Base-by-base conservation (phyloP, 2,888 invertebrate genomes). In the Meloe dianella region DNA sequence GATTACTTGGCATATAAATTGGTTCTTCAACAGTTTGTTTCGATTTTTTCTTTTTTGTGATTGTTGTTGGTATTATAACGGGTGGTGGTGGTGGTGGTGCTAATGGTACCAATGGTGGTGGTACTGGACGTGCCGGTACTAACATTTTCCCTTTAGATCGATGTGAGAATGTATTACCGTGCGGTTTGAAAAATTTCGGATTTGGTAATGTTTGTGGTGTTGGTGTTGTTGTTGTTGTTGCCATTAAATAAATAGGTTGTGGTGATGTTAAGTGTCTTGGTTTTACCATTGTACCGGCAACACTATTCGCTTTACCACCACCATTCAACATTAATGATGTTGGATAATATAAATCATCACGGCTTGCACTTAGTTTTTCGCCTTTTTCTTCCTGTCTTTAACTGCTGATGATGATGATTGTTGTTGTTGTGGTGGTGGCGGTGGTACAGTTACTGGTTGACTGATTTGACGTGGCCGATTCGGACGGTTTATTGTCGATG, bases 391-490 rank as follows among this genome's bases (percentile, higher is more conserved):
- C 77, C 91, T 90, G 61, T 87, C 86, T 76, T 89, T 90, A 5
- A 87, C 88, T 0, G 91, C 91, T 0, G 41, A 0, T n/a, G n/a
- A n/a, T 95, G 94, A 38, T 38, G 2, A n/a, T 6, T 32, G 91
- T 91, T 2, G 41, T 95, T 94, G 38, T 17, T 5, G n/a, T 17
- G 35, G 35, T 7, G 41, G 41, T 0, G 95, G 94, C 35, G 95
- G 95, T 9, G 94, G 93, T 58, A 83, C 92, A n/a, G 91, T 89
- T 0, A 92, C 90, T 0, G 93, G 92, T 64, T 91, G 88, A 62
- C 90, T 86, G 72, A 95, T 91, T 84, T 95, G 95, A 1, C 96
- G 88, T 0, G 95, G 94, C 57, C 95, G 86, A 30, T 90, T 87
- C 24, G 90, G 90, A 59, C 91, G 86, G 17, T 90, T 87, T 66